Conservation (phyloP, 1,140 invertebrate genomes). For the Bradysia coprophila region DNA sequence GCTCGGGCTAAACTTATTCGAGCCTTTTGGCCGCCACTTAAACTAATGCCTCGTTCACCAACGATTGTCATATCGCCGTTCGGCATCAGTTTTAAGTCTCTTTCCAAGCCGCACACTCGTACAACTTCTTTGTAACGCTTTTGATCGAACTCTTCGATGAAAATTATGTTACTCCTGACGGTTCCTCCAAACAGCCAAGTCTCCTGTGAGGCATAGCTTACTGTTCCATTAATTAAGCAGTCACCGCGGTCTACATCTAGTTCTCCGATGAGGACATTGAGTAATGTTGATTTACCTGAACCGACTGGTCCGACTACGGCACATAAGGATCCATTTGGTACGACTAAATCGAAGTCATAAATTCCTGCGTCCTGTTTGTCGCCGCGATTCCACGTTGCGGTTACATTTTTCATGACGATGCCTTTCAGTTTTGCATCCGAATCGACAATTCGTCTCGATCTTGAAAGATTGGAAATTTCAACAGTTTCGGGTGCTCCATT, state of each 20-base stretch:
- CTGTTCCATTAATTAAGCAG: constrained; percentile 39
- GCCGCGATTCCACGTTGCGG: constrained; percentile 22
- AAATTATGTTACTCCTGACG: constrained; percentile 63
- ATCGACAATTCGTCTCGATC: constrained; percentile 10
- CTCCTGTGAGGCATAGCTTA: constrained; percentile 63
- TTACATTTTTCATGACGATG: constrained; percentile 19
- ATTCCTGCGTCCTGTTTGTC: constrained; percentile 11
- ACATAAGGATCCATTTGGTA: constrained; percentile 33
- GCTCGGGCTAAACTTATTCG: constrained; percentile 40
- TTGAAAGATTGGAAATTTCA: no score
- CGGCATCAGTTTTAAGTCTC: constrained; percentile 35
- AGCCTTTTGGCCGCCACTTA: constrained; percentile 64
- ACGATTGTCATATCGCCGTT: constrained; percentile 57
- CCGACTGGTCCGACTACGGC: constrained; percentile 62
- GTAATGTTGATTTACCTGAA: constrained; percentile 56
- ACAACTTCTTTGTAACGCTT: constrained; percentile 37
- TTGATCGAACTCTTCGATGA: constrained; percentile 44
- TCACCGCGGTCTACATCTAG: constrained; percentile 39
- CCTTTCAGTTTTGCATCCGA: constrained; percentile 25
- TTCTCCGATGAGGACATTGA: constrained; percentile 53
- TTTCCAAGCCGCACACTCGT: constrained; percentile 33
- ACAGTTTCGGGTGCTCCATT: no score
- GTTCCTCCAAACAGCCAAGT: constrained; percentile 43
- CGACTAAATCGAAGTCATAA: constrained; percentile 29
- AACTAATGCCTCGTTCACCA: constrained; percentile 55